phyloP scores from a whole-genome alignment of 1,140 invertebrate species.

The Euborellia annulipes region DNA sequence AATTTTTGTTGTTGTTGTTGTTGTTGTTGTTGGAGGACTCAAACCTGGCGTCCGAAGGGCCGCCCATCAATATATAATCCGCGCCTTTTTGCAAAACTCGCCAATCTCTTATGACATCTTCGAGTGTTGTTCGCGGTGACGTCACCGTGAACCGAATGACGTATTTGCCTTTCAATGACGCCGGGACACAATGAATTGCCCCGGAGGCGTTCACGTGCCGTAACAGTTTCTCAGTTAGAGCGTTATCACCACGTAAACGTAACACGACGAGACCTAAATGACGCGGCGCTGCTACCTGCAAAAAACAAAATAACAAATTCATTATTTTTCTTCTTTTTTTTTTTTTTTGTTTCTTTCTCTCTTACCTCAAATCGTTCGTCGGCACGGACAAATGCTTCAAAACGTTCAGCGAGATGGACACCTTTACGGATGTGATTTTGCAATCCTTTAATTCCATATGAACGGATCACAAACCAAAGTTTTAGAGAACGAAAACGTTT shows the following conservation, averaged over 20 bases:
- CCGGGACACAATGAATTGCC: not conserved
- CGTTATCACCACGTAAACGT: not conserved
- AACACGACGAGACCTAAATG: not conserved
- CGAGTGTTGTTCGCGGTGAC: too few relatives aligned
- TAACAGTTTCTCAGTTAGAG: not conserved
- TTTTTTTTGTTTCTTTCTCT: not conserved
- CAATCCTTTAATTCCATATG: not conserved
- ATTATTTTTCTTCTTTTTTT: not conserved
- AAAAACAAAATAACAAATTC: not conserved
- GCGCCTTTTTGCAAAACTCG: too few relatives aligned
- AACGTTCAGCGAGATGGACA: not conserved
- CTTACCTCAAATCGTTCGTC: not conserved
- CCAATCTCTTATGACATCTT: too few relatives aligned
- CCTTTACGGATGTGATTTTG: slow-evolving; percentile 1
- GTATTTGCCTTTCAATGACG: not conserved
- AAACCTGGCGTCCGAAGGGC: too few relatives aligned
- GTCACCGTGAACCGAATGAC: not conserved
- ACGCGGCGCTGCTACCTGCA: not conserved
- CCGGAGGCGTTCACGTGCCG: not conserved
- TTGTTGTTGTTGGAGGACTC: too few relatives aligned
- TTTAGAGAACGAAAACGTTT: slow-evolving; percentile 1
- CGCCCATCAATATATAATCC: too few relatives aligned
- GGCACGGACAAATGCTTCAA: not conserved
- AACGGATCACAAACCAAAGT: slow-evolving; percentile 3
- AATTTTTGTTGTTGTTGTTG: too few relatives aligned